phyloP scores from a whole-genome alignment of 1,140 invertebrate species.

The Eurosta solidaginis region DNA sequence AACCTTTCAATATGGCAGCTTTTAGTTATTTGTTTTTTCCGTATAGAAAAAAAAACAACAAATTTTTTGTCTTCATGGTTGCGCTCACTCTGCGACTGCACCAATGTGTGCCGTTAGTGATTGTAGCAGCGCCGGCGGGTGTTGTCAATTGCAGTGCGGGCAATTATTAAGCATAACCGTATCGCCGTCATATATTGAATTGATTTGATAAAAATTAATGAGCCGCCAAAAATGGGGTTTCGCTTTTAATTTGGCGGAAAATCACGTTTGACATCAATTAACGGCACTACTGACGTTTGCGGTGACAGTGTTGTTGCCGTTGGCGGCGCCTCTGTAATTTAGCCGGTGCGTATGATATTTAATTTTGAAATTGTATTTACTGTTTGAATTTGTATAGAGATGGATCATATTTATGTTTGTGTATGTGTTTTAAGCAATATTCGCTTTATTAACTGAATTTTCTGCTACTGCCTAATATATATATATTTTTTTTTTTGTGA shows the following conservation, averaged over 20 bases:
- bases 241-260: constrained; percentile 25
- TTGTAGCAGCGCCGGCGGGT: background rate
- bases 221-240: constrained; percentile 24
- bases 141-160: background rate
- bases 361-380: background rate
- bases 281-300: background rate
- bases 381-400: background rate
- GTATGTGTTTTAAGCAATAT: background rate
- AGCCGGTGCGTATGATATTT: background rate
- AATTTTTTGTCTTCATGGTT: background rate
- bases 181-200: background rate
- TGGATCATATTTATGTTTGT: background rate
- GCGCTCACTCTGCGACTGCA: background rate
- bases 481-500: background rate
- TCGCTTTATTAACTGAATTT: background rate
- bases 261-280: constrained; percentile 26
- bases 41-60: background rate
- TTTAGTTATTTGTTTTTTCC: background rate
- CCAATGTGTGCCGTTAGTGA: background rate
- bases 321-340: background rate
- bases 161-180: background rate
- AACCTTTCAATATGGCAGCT: background rate
- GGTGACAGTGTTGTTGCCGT: background rate
- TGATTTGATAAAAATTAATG: constrained; percentile 29
- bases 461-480: background rate